Evolutionary conservation across 2,797 vertebrate genomes (phyloP).

Genomic region (Scleropages formosus): DNA sequence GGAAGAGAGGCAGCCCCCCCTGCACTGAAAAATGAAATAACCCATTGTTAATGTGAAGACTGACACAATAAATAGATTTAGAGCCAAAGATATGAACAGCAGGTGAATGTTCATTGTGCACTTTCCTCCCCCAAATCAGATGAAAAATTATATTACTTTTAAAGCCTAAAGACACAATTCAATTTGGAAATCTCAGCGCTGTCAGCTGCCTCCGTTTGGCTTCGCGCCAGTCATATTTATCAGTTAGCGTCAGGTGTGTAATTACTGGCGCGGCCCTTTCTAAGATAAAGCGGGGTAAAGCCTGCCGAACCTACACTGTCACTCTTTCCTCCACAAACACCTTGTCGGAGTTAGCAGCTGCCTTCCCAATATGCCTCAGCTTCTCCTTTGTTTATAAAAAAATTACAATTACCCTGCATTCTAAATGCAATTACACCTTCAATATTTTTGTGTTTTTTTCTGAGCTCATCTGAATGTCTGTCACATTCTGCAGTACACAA

Average conservation of each 20-base stretch:
- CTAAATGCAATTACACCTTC: constrained; percentile 30
- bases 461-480: constrained; percentile 21
- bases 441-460: constrained; percentile 27
- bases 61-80: background rate
- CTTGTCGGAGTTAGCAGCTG: constrained; percentile 35
- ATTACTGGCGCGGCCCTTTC: constrained; percentile 36
- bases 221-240: constrained; percentile 48
- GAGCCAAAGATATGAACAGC: background rate
- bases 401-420: constrained; percentile 29
- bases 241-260: constrained; percentile 47
- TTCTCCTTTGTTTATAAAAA: background rate
- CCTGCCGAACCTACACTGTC: constrained; percentile 19
- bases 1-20: no score
- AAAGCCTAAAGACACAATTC: constrained; percentile 38
- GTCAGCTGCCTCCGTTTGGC: constrained; percentile 20
- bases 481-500: constrained; percentile 9
- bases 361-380: constrained; percentile 25
- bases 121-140: constrained; percentile 32
- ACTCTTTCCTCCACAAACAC: constrained; percentile 31
- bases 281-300: constrained; percentile 38
- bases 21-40: constrained; percentile 3
- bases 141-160: constrained; percentile 48
- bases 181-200: constrained; percentile 37
- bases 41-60: background rate
- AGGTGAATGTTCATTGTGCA: constrained; percentile 16